These are phyloP conservation scores for Sylvicola cinctus DNA, from an alignment of 2,888 invertebrate species.

Conservation along the genomic window DNA sequence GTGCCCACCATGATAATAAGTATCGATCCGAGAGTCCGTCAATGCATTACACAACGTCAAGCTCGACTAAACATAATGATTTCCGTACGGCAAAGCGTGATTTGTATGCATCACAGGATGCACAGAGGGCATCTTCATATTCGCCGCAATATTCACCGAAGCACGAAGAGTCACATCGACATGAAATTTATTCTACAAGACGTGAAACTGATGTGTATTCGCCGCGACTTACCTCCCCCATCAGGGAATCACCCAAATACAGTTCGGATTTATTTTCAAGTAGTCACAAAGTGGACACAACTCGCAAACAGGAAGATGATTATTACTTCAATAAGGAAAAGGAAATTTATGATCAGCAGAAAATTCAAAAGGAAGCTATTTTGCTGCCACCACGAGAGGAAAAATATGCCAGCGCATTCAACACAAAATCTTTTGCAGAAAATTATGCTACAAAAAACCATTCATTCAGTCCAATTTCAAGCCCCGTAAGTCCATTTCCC, in stretches of 20 bases:
- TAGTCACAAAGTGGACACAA: conserved; percentile 16
- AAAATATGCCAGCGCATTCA: conserved; percentile 8
- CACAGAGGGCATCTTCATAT: conserved; percentile 17
- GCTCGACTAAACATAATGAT: conserved; percentile 19
- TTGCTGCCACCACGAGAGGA: conserved; percentile 20
- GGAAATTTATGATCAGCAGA: conserved; percentile 12
- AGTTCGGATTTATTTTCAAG: conserved; percentile 19
- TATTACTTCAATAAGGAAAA: conserved; percentile 26
- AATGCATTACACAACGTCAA: conserved; percentile 21
- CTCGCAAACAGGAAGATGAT: conserved; percentile 15
- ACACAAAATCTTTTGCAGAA: conserved; percentile 9
- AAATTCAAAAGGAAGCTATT: conserved; percentile 16
- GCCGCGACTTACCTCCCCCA: too few relatives aligned
- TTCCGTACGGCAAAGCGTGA: conserved; percentile 15
- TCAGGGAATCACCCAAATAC: conserved; percentile 17
- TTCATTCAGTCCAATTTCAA: conserved; percentile 17
- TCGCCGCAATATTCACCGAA: conserved; percentile 24
- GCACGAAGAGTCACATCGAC: conserved; percentile 12
- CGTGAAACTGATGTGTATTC: not conserved
- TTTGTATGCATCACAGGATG: conserved; percentile 11
- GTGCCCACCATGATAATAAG: conserved; percentile 33
- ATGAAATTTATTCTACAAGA: conserved; percentile 1
- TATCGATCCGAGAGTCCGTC: conserved; percentile 25
- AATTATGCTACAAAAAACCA: conserved; percentile 10
- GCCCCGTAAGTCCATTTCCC: conserved; percentile 18